Evolutionary conservation across 2,113 vertebrate species (phyloP).

Genomic region (Oreocharis arfaki): DNA sequence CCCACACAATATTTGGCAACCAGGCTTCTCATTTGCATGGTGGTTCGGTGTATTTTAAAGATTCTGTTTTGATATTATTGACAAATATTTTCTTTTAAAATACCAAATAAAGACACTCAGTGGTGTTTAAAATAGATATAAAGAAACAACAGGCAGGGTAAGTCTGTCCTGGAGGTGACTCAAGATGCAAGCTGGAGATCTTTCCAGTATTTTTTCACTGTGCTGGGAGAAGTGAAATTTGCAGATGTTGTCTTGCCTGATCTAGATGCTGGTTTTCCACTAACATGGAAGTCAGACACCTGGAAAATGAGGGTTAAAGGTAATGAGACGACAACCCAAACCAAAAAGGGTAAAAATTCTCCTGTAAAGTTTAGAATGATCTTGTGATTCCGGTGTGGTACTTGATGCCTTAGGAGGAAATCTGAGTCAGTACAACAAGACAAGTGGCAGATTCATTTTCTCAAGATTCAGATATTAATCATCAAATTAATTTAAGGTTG

Average conservation of each 20-base stretch:
- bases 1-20: neutral
- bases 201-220: neutral
- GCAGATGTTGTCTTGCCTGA: neutral
- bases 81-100: neutral
- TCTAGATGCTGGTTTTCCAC: neutral
- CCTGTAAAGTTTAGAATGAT: neutral
- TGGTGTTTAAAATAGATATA: neutral
- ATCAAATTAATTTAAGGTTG: neutral
- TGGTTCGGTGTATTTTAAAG: neutral
- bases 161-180: neutral
- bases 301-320: neutral
- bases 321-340: neutral
- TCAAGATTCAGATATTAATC: neutral
- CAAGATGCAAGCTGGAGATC: neutral
- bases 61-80: neutral
- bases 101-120: neutral
- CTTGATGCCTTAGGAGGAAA: neutral
- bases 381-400: neutral
- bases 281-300: neutral
- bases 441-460: neutral
- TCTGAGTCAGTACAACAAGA: neutral
- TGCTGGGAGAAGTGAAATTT: neutral
- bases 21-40: neutral
- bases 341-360: neutral
- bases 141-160: neutral